Conservation (phyloP, 2,113 vertebrate genomes). For the Hyaena hyaena region DNA sequence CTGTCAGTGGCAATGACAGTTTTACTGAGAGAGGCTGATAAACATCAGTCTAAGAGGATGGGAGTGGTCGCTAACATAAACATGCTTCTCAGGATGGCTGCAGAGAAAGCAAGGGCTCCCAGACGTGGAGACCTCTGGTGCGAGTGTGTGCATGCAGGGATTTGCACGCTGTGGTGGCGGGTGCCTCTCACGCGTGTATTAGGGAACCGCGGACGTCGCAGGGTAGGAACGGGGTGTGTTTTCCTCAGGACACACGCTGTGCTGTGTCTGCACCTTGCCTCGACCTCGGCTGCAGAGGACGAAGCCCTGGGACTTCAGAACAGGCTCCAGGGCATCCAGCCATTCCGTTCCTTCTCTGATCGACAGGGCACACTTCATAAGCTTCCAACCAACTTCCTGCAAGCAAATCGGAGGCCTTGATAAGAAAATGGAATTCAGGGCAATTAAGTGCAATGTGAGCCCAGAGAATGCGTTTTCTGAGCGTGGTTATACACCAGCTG, state of each 20-base stretch:
- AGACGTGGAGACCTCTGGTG: conserved; percentile 23
- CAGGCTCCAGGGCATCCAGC: conserved; percentile 66
- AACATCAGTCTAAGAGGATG: conserved; percentile 85
- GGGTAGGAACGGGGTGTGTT: conserved; percentile 71
- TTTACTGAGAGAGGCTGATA: conserved; percentile 88
- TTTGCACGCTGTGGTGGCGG: accelerated
- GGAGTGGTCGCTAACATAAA: conserved; percentile 85
- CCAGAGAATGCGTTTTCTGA: conserved; percentile 80
- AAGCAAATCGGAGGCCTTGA: conserved; percentile 81
- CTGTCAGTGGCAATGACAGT: conserved; percentile 84
- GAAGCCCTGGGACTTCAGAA: conserved; percentile 37
- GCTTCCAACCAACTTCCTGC: conserved; percentile 83
- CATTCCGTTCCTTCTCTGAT: conserved; percentile 75
- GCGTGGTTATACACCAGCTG: conserved; percentile 79
- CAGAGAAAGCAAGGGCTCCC: conserved; percentile 77
- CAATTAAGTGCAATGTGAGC: conserved; percentile 85
- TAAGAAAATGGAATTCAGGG: conserved; percentile 84
- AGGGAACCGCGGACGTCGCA: conserved; percentile 59
- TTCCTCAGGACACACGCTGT: conserved; percentile 70
- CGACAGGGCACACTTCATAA: conserved; percentile 81
- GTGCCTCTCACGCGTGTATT: background rate
- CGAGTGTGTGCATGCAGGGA: background rate
- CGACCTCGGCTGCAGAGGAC: conserved; percentile 65
- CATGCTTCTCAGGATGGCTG: conserved; percentile 80
- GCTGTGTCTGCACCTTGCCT: conserved; percentile 70